Base-by-base conservation (phyloP, 2,113 vertebrate species). In the Odobenus rosmarus region DNA sequence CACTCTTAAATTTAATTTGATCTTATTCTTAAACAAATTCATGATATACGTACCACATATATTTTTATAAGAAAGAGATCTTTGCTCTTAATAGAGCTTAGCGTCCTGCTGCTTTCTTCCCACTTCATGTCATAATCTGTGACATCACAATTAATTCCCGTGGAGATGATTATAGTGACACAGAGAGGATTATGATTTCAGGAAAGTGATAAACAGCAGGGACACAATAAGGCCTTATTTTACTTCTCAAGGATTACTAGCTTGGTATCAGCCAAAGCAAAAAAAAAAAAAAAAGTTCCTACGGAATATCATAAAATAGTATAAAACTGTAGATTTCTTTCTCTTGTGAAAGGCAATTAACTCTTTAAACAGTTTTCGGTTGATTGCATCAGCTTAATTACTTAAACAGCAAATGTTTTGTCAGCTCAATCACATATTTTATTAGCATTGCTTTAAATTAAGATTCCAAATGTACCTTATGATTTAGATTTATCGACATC, bases 131-230 rank as follows among this genome's bases (percentile, higher is more conserved):
- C 89, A 98, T 98, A 98, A 98, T 98, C 97, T 94, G 97, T 98
- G 98, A 98, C 98, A 98, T 98, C 98, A 98, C 96, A 98, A 98
- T 99, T 99, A 98, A 98, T 97, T 98, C 98, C 98, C 97, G 96
- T 86, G 89, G 98, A 98, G 98, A 93, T 98, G 97, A 98, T 98
- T 98, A 98, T 90, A 98, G 92, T 93, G 88, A 96, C 79, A 97
- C 89, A 96, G 95, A 97, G 98, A 98, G 80, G 97, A 98, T 98
- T 98, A 98, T 98, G 96, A 98, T 98, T 99, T 98, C 90, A 98
- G 97, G 96, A 98, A 98, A 98, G 96, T 95, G 92, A 98, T 93
- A 98, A 99, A 90, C 97, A 98, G 98, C 96, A 96, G 98, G 98
- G 96, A 90, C 81, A 96, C 84, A 98, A 97, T 95, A 97, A 95